Conservation (phyloP, 2,888 invertebrate genomes). For the Lordiphosa andalusiaca region DNA sequence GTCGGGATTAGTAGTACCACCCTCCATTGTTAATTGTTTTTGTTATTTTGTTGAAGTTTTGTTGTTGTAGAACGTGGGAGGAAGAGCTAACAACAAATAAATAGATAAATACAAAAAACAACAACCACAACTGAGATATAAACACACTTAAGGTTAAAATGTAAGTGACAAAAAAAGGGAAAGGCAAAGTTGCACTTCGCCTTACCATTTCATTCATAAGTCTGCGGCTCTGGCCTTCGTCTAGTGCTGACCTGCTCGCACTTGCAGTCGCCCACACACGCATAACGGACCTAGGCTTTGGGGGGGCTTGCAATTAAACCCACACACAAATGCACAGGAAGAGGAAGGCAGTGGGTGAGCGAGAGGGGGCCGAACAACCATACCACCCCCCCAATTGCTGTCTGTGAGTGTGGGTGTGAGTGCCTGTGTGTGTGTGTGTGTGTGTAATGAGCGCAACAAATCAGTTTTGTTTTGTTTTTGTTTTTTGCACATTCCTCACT, state of each 20-base stretch:
- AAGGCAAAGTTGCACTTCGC: constrained; percentile 1
- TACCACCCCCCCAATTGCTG: constrained; percentile 26
- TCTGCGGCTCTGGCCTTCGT: constrained; percentile 29
- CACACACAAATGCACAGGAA: constrained; percentile 12
- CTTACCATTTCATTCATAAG: constrained; percentile 11
- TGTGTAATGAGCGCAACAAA: constrained; percentile 57
- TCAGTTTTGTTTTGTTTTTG: constrained; percentile 52
- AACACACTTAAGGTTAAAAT: not conserved
- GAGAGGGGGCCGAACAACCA: constrained; percentile 26
- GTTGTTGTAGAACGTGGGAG: too few species aligned
- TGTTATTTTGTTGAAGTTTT: too few species aligned
- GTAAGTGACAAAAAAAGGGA: constrained; percentile 1
- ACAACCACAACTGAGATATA: too few species aligned
- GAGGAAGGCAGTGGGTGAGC: constrained; percentile 9
- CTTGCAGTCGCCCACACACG: constrained; percentile 31
- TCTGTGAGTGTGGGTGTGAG: constrained; percentile 12
- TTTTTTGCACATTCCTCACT: constrained; percentile 53
- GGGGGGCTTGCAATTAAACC: constrained; percentile 18
- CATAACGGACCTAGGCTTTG: constrained; percentile 32
- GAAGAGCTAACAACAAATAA: too few species aligned
- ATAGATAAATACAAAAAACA: too few species aligned
- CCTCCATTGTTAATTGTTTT: too few species aligned
- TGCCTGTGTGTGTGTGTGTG: constrained; percentile 22
- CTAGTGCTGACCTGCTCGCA: constrained; percentile 15
- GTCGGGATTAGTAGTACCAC: too few species aligned